Conservation (phyloP, 2,113 vertebrate species). For the Lanius collurio region DNA sequence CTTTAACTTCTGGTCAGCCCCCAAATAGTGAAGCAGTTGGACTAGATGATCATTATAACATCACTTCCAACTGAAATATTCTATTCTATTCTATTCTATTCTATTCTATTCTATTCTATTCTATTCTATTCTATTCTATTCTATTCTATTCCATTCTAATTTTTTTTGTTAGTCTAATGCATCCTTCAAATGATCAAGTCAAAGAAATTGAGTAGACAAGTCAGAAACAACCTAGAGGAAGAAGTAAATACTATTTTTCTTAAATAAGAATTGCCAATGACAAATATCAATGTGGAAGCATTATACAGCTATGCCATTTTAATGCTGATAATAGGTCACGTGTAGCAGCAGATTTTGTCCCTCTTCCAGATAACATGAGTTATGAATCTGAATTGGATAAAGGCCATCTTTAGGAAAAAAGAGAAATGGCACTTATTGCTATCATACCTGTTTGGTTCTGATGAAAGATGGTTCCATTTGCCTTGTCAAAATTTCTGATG, state of each 20-base stretch:
- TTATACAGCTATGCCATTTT: background rate
- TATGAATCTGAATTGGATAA: background rate
- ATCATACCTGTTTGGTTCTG: background rate
- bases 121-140: background rate
- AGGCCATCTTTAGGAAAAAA: background rate
- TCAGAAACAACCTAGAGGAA: background rate
- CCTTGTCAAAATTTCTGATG: background rate
- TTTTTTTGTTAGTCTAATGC: background rate
- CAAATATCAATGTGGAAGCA: background rate
- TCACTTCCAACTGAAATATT: background rate
- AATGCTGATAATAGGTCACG: background rate
- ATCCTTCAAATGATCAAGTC: background rate
- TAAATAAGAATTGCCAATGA: background rate
- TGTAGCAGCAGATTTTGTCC: background rate
- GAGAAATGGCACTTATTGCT: background rate
- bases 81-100: background rate
- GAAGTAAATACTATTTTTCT: background rate
- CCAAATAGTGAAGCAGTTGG: background rate
- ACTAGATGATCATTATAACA: background rate
- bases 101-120: background rate
- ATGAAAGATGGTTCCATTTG: background rate
- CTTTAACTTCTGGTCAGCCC: background rate
- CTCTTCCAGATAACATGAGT: background rate
- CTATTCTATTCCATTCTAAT: background rate
- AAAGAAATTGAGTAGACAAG: background rate